Evolutionary conservation across 35 echinoderm and acorn worm species (phyloP).

Genomic region (Strongylocentrotus purpuratus): DNA sequence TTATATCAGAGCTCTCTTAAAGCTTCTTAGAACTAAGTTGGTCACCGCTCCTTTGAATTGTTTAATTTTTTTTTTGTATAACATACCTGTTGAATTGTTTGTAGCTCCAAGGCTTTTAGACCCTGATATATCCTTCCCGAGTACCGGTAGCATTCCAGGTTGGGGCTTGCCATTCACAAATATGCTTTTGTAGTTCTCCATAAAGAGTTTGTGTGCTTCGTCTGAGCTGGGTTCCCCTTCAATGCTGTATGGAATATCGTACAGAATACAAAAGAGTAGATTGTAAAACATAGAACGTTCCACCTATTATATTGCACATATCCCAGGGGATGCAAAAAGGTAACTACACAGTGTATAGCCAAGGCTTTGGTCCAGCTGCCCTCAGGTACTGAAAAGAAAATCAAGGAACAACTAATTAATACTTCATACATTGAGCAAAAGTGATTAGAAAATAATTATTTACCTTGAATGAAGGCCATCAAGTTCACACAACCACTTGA

Average conservation of each 20-base stretch:
- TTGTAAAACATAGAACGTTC: too few species aligned
- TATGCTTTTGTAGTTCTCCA: constrained; percentile 85
- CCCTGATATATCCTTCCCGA: neutral
- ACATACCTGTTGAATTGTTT: constrained; percentile 37
- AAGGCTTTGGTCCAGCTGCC: neutral
- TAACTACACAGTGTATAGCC: neutral
- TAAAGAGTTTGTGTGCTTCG: constrained; percentile 78
- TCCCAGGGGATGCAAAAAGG: neutral
- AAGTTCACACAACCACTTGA: constrained; percentile 72
- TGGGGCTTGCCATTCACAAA: constrained; percentile 68
- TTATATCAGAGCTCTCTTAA: too few species aligned
- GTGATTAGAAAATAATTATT: neutral
- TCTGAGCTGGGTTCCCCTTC: constrained; percentile 52
- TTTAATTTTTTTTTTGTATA: neutral
- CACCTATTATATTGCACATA: neutral
- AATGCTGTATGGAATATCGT: constrained; percentile 17
- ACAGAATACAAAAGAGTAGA: neutral
- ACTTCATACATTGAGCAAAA: neutral
- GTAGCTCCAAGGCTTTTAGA: constrained; percentile 4
- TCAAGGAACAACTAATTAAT: too few species aligned
- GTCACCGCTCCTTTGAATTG: too few species aligned
- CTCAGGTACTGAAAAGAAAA: neutral
- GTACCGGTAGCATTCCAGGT: constrained; percentile 47
- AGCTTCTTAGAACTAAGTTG: too few species aligned
- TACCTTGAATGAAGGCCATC: constrained; percentile 72